phyloP scores from a whole-genome alignment of 2,888 invertebrate species.

The Clitarchus hookeri region DNA sequence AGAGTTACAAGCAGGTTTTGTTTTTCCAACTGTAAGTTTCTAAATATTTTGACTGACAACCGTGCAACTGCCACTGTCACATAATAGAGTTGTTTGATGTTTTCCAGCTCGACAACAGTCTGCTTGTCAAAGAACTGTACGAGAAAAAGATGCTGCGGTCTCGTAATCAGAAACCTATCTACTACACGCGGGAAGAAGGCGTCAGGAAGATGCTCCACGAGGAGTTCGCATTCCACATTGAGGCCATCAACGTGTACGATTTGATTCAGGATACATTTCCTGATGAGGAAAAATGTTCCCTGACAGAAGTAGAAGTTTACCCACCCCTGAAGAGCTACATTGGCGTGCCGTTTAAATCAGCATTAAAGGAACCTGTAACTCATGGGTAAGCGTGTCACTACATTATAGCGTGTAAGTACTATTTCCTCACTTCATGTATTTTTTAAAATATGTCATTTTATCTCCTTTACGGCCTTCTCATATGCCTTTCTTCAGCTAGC shows the following conservation, averaged over 20 bases:
- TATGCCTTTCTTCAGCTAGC: too few relatives aligned
- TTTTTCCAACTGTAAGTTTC: too few relatives aligned
- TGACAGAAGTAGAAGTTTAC: slow-evolving; percentile 27
- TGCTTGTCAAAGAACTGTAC: slow-evolving; percentile 57
- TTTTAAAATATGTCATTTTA: too few relatives aligned
- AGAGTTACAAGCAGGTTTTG: too few relatives aligned
- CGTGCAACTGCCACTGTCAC: too few relatives aligned
- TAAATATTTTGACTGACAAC: too few relatives aligned
- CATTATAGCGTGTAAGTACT: too few relatives aligned
- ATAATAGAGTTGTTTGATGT: too few relatives aligned
- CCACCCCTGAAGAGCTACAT: slow-evolving; percentile 20
- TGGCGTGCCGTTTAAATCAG: slow-evolving; percentile 22
- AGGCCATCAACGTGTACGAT: slow-evolving; percentile 33
- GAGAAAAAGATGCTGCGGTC: slow-evolving; percentile 30
- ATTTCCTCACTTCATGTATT: too few relatives aligned
- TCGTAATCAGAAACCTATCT: neutral
- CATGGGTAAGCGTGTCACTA: neutral
- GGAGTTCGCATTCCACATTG: slow-evolving; percentile 33
- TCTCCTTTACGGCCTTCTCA: too few relatives aligned
- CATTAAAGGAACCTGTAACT: slow-evolving; percentile 25
- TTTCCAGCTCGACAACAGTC: slow-evolving; percentile 67
- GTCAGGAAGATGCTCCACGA: slow-evolving; percentile 30
- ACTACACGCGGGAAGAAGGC: slow-evolving; percentile 28
- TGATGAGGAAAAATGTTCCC: slow-evolving; percentile 31
- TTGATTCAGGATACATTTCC: slow-evolving; percentile 29